Base-by-base conservation (phyloP, 2,888 invertebrate species). In the Sceliomorpha sp. region DNA sequence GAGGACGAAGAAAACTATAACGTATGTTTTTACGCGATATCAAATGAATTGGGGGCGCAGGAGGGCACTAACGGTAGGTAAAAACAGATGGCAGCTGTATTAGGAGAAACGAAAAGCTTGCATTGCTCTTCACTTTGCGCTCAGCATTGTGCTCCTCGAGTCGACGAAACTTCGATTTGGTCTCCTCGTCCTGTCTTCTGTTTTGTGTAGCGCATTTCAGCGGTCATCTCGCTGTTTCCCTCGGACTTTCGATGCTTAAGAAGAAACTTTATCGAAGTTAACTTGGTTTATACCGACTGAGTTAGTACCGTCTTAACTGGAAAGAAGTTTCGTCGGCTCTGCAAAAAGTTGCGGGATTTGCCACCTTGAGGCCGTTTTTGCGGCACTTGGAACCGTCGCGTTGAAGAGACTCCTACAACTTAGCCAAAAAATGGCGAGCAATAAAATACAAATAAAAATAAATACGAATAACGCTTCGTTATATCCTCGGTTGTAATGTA, bases 231-330 rank as follows among this genome's bases (percentile, higher is more conserved):
- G 15, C 29, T 32, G 36, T 36, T 42, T 12, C 15, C 20, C 40
- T 5, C 27, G 24, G 34, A 39, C 40, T 27, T 48, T 20, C 50
- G 36, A 56, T 48, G 27, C 45, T 47, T 34, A 26, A 29, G 15
- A 53, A 51, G 56, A 66, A 66, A 66, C 66, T 66, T 66, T 59
- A 53, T 59, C 53, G 66, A 20, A 39, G 53, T 26, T 36, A 66
- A 58, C 56, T 53, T 66, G 47, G 48, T 47, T 63, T 53, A 47
- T 44, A 37, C 32, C 53, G 51, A 56, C 17, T 36, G 32, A 36
- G 48, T 56, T 40, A 58, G 45, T 66, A 10, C 40, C 47, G 36
- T 59, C 34, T 59, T 58, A 59, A 53, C 51, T 7, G 20, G 37
- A 64, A 50, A 48, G 63, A 56, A 56, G 40, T 64, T 64, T 42